Evolutionary conservation across 64 coral and sea anemone genomes (phyloP), one percentile per base, ranked within the genome.

Genomic region (Hydrozoanthus tunicans): DNA sequence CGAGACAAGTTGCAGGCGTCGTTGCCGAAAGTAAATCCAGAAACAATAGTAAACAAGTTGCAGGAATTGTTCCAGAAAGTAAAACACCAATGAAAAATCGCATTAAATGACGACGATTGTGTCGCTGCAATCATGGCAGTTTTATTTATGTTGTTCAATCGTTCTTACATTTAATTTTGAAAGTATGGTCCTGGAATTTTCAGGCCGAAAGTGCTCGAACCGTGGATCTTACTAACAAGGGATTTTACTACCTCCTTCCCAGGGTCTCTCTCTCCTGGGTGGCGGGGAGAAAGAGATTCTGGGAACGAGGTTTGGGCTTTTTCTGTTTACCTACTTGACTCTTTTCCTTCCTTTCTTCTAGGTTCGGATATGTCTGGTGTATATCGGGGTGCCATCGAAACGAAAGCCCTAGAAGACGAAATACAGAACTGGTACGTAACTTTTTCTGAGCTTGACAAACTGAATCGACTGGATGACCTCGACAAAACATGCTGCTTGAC

Each of bases 351-450:
- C 82, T 5, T 51, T 71, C 9, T 43, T 58, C 9, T 51, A 97
- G 95, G 95, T 26, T 85, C 89, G 15, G 95, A 97, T 78, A 89
- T 92, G 14, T 97, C 95, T 4, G 95, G 95, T 78, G 82, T 91
- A n/a, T 93, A 83, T 20, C 79, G 95, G 14, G 88, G 92, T 79
- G 95, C 93, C 2, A 70, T 89, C 23, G 95, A 97, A 78, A 84
- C 94, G 6, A 91, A 71, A 90, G 90, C 92, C n/a, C 81, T 97
- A 90, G 92, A 97, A 59, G 89, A 97, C 32, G 95, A 97, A 66
- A 94, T 97, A 55, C 82, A 79, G 32, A 77, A 81, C 73, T 96
- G 95, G 95, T 96, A 89, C 56, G 53, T 58, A 51, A 11, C 12
- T 13, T 12, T 71, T 51, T 12, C 71, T 43, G 2, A 74, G 27